phyloP scores from a whole-genome alignment of 2,797 vertebrate species.

The Atherinosoma microstoma region DNA sequence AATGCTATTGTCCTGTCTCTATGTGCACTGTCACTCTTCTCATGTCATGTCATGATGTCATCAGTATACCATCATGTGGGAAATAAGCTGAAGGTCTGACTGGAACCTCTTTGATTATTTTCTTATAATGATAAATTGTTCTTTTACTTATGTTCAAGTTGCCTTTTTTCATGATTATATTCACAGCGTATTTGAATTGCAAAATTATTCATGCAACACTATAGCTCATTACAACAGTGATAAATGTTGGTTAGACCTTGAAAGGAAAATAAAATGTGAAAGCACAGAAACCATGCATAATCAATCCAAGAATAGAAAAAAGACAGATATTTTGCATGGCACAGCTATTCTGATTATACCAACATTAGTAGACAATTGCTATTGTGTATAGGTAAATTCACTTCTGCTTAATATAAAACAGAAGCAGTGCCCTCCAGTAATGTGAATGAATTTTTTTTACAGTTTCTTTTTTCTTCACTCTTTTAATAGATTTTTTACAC shows the following conservation, averaged over 20 bases:
- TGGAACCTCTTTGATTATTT: neutral
- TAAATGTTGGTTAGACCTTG: neutral
- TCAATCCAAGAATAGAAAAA: conserved; percentile 2
- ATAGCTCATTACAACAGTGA: neutral
- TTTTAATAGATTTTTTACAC: conserved; percentile 7
- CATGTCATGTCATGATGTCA: neutral
- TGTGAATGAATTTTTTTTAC: neutral
- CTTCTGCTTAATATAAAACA: neutral
- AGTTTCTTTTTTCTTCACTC: neutral
- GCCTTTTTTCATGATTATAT: neutral
- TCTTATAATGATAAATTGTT: neutral
- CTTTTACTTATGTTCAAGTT: neutral
- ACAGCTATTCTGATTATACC: neutral
- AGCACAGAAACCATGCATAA: neutral
- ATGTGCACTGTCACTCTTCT: no score
- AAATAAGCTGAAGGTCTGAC: neutral
- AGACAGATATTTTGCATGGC: neutral
- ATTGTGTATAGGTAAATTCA: neutral
- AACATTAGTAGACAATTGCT: neutral
- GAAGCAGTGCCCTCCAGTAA: neutral
- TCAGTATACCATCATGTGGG: neutral
- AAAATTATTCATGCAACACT: neutral
- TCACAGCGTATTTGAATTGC: neutral
- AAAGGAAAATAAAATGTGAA: neutral
- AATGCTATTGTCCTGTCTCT: no score